A percentile compares a stretch with the other conserved stretches of the same genome.
Conservation (phyloP, 2,113 vertebrate genomes). For the Sisor rabdophorus region DNA sequence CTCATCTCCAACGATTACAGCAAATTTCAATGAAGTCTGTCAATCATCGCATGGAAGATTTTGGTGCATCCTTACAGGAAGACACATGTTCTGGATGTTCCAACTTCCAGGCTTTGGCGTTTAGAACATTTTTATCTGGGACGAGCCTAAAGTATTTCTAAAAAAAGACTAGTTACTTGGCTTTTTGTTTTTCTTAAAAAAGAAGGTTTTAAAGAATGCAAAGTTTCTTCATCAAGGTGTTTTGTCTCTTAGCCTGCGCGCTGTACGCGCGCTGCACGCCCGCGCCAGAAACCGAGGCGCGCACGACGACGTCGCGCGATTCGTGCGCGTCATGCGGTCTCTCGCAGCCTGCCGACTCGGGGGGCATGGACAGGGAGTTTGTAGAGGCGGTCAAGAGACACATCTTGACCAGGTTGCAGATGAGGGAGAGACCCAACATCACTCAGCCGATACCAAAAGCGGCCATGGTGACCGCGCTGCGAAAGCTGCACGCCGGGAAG, state of each 20-base stretch:
- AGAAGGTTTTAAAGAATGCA: constrained; percentile 62
- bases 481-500: constrained; percentile 92
- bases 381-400: constrained; percentile 95
- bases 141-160: constrained; percentile 2
- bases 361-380: constrained; percentile 84
- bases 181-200: constrained; percentile 2
- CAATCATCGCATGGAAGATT: constrained; percentile 28
- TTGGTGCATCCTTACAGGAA: constrained; percentile 8
- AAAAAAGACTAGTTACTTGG: constrained; percentile 9
- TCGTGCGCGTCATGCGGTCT: constrained; percentile 87
- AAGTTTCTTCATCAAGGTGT: constrained; percentile 56
- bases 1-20: constrained; percentile 25
- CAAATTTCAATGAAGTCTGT: not conserved
- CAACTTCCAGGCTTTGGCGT: constrained; percentile 7
- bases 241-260: constrained; percentile 61
- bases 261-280: constrained; percentile 65
- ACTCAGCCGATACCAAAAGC: constrained; percentile 92
- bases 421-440: constrained; percentile 94
- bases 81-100: constrained; percentile 29
- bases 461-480: constrained; percentile 93
- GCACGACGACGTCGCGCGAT: constrained; percentile 64
- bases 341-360: constrained; percentile 74
- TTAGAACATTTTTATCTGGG: not conserved
- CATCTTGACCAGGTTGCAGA: constrained; percentile 91
- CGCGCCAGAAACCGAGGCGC: constrained; percentile 69